Evolutionary conservation across 2,113 vertebrate genomes (phyloP).

Genomic region (Dunckerocampus dactyliophorus): DNA sequence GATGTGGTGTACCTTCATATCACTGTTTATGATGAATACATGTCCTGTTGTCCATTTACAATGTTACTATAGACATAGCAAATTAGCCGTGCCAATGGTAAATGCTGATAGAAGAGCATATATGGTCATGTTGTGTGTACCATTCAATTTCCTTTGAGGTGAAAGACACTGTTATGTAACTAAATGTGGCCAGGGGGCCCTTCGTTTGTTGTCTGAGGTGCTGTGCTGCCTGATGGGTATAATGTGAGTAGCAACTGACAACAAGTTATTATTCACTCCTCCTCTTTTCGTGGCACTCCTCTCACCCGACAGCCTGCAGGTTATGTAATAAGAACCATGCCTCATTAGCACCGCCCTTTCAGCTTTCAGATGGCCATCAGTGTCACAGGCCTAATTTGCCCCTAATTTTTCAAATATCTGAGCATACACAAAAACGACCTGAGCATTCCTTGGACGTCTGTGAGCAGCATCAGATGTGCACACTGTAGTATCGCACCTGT

Average conservation of each 20-base stretch:
- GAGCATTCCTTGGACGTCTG: too few species aligned
- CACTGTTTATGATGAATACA: background rate
- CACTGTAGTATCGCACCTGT: too few species aligned
- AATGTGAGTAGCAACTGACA: constrained; percentile 13
- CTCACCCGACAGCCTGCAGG: constrained; percentile 14
- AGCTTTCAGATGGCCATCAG: constrained; percentile 26
- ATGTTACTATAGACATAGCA: constrained; percentile 18
- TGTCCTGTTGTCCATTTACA: constrained; percentile 2
- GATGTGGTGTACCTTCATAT: background rate
- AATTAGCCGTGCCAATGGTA: background rate
- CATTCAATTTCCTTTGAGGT: background rate
- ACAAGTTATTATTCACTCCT: constrained; percentile 19
- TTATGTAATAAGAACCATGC: constrained; percentile 33
- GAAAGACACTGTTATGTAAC: background rate
- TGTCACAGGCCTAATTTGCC: too few species aligned
- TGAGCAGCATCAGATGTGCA: too few species aligned
- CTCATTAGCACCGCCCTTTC: constrained; percentile 22
- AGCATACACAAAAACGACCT: too few species aligned
- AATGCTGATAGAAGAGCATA: background rate
- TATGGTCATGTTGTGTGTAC: background rate
- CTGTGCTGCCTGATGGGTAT: constrained; percentile 1
- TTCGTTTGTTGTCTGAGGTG: constrained; percentile 1
- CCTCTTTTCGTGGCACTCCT: background rate
- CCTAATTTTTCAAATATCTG: too few species aligned
- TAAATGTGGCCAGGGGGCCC: background rate